These are phyloP conservation scores for Drosophila rhopaloa DNA, from an alignment of 1,140 invertebrate species.

Conservation along the genomic window DNA sequence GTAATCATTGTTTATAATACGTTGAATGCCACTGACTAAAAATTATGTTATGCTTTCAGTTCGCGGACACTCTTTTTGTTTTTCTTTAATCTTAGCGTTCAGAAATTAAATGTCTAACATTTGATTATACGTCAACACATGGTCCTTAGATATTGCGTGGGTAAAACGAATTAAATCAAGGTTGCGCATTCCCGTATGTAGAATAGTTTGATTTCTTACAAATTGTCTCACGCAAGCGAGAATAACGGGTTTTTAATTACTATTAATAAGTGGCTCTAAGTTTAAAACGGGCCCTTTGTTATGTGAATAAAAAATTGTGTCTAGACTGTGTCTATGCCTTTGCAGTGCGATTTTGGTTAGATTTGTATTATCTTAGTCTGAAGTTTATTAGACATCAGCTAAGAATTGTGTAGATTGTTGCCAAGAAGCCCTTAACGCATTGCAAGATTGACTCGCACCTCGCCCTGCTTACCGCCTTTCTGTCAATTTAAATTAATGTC, in stretches of 20 bases:
- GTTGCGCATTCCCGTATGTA: not conserved
- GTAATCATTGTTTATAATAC: too few relatives aligned
- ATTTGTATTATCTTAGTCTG: too few relatives aligned
- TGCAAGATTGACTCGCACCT: too few relatives aligned
- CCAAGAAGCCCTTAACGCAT: not conserved
- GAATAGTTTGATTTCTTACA: constrained; percentile 13
- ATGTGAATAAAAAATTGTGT: not conserved
- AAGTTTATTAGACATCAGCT: not conserved
- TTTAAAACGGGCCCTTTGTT: not conserved
- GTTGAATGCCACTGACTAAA: too few relatives aligned
- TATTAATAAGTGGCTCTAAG: not conserved
- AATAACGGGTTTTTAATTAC: too few relatives aligned
- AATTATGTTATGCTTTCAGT: too few relatives aligned
- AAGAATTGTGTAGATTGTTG: constrained; percentile 25
- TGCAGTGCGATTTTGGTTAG: too few relatives aligned
- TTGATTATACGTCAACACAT: constrained; percentile 3
- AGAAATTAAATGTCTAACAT: not conserved
- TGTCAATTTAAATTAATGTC: constrained; percentile 47
- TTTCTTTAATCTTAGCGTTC: not conserved
- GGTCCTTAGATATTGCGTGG: constrained; percentile 24
- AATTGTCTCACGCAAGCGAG: constrained; percentile 40
- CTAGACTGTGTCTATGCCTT: too few relatives aligned
- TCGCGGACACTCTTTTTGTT: too few relatives aligned
- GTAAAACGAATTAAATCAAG: constrained; percentile 14
- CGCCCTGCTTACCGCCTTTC: too few relatives aligned